A percentile compares a stretch with the other conserved stretches of the same genome.
Conservation (phyloP, 2,113 vertebrate species). For the Hystrix brachyura region DNA sequence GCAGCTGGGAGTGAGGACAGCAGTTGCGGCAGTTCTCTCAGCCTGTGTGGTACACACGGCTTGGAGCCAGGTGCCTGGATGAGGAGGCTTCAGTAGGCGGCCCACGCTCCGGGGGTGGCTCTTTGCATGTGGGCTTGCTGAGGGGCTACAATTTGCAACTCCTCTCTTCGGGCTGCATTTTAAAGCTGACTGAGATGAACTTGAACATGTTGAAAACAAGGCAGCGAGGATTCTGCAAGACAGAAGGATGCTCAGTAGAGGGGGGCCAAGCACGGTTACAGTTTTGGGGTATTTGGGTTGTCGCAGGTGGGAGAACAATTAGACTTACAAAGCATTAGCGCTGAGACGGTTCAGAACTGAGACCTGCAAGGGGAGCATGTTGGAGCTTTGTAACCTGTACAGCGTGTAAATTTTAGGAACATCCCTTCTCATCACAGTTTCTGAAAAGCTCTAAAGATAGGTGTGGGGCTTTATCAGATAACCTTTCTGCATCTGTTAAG, state of each 20-base stretch:
- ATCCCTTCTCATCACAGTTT: neutral
- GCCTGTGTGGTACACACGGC: too few species aligned
- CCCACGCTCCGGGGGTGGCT: neutral
- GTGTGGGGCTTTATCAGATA: neutral
- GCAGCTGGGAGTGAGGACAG: neutral
- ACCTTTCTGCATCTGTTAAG: neutral
- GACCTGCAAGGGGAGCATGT: neutral
- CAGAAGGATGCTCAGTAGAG: neutral
- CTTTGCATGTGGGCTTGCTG: neutral
- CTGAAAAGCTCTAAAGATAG: neutral
- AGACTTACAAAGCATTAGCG: too few species aligned
- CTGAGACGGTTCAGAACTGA: neutral
- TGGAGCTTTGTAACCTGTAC: neutral
- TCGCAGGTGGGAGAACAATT: neutral
- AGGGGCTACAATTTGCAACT: neutral
- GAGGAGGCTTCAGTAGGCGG: neutral
- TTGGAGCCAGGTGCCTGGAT: neutral
- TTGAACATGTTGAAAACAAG: neutral
- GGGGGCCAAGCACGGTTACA: too few species aligned
- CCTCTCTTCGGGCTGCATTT: neutral
- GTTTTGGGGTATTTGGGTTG: neutral
- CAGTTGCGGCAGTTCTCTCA: neutral
- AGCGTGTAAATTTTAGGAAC: too few species aligned
- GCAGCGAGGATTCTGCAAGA: neutral
- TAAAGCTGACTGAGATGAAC: neutral